Base-by-base conservation (phyloP, 2,888 invertebrate species). In the Sylvicola fuscatus region DNA sequence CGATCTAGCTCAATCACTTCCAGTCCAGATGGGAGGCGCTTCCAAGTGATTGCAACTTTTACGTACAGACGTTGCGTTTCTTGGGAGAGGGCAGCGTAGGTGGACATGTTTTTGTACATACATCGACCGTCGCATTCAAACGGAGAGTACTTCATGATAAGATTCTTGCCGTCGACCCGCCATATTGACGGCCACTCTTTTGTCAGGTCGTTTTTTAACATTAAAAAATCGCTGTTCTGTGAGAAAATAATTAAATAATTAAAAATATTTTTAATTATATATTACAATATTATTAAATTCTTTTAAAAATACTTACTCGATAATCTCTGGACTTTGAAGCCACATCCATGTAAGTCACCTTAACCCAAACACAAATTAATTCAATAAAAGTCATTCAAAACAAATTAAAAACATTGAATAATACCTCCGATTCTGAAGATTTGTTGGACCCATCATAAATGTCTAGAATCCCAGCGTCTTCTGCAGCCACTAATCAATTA, bases 141-240 rank as follows among this genome's bases (percentile, higher is more conserved):
- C 3, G 81, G 78, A 52, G 82, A 80, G 49, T 77, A 83, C 53
- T 82, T 83, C 57, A 83, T 82, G 41, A 83, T 56, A 42, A 83
- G 63, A 14, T 77, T 74, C 57, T 80, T 81, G 1, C 81, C 82
- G 53, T 90, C 89, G 30, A 90, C 81, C 56, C 84, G 73, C 90
- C 90, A 92, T 47, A 92, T 74, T 5, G 80, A 72, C 6, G 87
- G 89, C 69, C 76, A 80, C 54, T 84, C 78, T 52, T 79, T 72
- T 39, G 68, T 68, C 43, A 83, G 56, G 59, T 90, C 87, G 35
- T 73, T 67, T 60, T 82, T 82, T 49, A 86, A 69, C 28, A 84
- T 80, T 42, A 90, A 77, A 63, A 87, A 92, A 51, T 84, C 83
- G 31, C 89, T 21, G 8, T 21, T 21, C 21, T 21, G 21, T 21